Evolutionary conservation across 1,140 invertebrate species (phyloP).

Genomic region (Gerris buenoi): DNA sequence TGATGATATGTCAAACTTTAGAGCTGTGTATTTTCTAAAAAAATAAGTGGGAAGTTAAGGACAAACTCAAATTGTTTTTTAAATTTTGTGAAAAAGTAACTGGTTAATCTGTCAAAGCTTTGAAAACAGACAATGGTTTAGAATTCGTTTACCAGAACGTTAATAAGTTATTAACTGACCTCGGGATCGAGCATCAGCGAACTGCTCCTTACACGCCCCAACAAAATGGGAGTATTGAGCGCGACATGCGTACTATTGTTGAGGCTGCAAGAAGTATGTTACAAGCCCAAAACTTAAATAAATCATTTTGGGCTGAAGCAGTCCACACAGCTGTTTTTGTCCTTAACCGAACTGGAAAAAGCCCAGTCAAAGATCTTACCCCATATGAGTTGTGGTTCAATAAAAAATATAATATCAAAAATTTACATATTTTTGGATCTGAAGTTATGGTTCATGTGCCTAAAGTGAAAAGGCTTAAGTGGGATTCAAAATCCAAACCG

Average conservation of each 20-base stretch:
- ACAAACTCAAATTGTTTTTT: background rate
- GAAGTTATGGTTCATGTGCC: conserved; percentile 17
- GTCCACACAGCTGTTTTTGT: conserved; percentile 1
- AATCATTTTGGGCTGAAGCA: conserved; percentile 11
- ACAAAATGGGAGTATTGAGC: background rate
- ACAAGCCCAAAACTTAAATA: background rate
- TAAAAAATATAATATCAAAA: conserved; percentile 14
- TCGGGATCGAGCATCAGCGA: background rate
- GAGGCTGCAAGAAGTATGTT: background rate
- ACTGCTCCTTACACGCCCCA: background rate
- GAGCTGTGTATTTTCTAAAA: background rate
- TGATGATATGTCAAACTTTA: background rate
- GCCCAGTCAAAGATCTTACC: conserved; percentile 11
- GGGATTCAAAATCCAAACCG: conserved; percentile 20
- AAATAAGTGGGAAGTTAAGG: background rate
- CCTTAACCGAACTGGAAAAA: background rate
- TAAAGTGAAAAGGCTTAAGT: conserved; percentile 15
- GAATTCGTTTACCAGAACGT: background rate
- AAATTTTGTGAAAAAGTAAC: background rate
- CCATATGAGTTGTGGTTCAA: conserved; percentile 20
- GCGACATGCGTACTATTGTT: background rate
- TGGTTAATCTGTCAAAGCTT: background rate
- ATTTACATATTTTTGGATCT: conserved; percentile 26
- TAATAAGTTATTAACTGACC: background rate
- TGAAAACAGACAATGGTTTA: background rate